Conservation (phyloP, 2,797 vertebrate species). For the Diceros bicornis region DNA sequence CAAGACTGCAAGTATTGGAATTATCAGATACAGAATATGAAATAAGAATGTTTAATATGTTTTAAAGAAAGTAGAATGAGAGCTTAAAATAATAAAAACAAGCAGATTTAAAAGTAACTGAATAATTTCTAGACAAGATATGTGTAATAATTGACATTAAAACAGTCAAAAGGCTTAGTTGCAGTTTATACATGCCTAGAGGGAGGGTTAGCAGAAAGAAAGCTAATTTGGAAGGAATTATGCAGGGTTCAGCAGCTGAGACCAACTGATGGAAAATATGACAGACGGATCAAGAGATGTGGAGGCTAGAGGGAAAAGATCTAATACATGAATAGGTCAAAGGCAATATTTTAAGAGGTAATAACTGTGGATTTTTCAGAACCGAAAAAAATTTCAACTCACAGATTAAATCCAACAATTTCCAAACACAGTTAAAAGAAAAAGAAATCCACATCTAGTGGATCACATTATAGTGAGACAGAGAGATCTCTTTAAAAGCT, state of each 20-base stretch:
- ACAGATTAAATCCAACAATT: background rate
- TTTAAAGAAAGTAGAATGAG: background rate
- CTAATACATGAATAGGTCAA: accelerated
- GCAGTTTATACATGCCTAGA: background rate
- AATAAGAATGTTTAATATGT: background rate
- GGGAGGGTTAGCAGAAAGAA: slow-evolving; percentile 9
- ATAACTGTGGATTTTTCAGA: background rate
- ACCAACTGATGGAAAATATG: background rate
- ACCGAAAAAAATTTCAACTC: background rate
- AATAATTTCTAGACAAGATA: background rate
- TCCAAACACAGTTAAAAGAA: background rate
- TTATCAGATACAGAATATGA: background rate
- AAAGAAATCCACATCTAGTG: background rate
- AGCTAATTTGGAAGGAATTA: background rate
- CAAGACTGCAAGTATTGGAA: background rate
- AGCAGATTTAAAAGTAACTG: background rate
- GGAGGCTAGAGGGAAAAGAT: background rate
- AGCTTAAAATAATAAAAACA: background rate
- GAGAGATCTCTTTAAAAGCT: background rate
- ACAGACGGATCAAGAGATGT: background rate
- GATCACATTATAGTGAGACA: background rate
- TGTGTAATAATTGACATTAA: background rate
- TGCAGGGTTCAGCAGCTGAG: background rate
- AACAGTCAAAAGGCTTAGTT: background rate
- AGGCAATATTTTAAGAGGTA: background rate